These are phyloP conservation scores for Merops nubicus DNA, from an alignment of 2,113 vertebrate species.

Conservation along the genomic window DNA sequence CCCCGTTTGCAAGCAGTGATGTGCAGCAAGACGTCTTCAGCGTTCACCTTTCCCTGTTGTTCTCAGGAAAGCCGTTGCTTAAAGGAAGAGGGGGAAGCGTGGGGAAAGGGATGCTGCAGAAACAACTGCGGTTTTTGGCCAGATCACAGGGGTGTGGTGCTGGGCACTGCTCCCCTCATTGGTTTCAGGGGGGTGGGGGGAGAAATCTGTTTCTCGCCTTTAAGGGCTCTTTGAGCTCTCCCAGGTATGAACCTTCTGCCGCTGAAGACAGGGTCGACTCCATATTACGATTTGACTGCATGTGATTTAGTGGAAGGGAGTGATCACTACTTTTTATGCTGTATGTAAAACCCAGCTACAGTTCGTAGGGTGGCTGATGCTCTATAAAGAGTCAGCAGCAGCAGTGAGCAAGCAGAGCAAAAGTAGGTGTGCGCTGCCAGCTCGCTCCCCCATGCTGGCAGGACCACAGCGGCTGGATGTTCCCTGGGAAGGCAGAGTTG, in stretches of 20 bases:
- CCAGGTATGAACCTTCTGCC: fast-evolving
- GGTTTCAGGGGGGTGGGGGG: not conserved
- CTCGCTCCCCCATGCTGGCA: not conserved
- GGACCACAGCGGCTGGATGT: not conserved
- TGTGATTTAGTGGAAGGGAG: not conserved
- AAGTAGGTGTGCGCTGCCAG: not conserved
- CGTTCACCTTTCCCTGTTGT: not conserved
- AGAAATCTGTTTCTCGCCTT: not conserved
- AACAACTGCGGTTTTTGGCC: not conserved
- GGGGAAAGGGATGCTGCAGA: not conserved
- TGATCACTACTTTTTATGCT: not conserved
- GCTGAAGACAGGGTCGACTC: fast-evolving
- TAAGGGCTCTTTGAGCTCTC: not conserved
- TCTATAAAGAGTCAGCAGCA: not conserved
- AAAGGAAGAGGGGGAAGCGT: not conserved
- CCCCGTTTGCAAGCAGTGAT: not conserved
- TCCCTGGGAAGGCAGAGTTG: not conserved
- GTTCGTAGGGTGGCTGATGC: not conserved
- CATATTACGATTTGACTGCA: fast-evolving
- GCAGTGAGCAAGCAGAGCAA: not conserved
- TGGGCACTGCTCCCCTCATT: not conserved
- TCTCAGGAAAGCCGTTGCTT: not conserved
- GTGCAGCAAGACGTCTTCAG: not conserved
- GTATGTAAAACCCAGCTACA: not conserved
- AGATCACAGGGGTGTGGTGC: fast-evolving